Conservation (phyloP, 2,113 vertebrate species). For the Microcebus ravelobensis region DNA sequence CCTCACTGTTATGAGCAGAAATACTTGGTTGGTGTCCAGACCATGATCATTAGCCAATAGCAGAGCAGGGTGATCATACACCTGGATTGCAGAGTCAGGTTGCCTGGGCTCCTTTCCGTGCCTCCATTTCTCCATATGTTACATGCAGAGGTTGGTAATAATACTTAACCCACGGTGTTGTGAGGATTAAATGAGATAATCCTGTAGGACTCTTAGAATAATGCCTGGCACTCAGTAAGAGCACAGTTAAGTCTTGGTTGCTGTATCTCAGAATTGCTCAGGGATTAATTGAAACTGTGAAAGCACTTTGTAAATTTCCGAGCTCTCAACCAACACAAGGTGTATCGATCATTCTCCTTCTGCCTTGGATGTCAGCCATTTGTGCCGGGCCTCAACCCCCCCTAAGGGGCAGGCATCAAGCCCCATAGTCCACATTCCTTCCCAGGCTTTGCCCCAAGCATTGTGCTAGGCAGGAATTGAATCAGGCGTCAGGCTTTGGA, state of each 20-base stretch:
- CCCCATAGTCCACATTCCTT: not conserved
- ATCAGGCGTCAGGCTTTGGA: not conserved
- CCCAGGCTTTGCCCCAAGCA: not conserved
- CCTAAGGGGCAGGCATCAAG: not conserved
- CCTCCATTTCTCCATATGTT: not conserved
- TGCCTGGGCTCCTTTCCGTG: not conserved
- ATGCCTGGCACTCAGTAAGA: not conserved
- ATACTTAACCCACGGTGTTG: not conserved
- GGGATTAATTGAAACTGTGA: not conserved
- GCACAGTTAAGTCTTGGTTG: not conserved
- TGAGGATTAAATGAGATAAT: not conserved
- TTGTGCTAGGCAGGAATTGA: not conserved
- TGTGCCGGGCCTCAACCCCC: not conserved
- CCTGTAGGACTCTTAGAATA: not conserved
- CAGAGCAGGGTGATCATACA: not conserved
- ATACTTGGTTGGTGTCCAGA: not conserved
- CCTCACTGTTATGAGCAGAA: not conserved
- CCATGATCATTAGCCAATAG: not conserved
- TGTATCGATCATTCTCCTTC: not conserved
- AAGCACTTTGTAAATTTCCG: not conserved
- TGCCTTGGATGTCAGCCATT: not conserved
- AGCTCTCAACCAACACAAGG: not conserved
- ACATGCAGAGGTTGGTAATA: not conserved
- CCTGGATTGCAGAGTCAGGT: not conserved
- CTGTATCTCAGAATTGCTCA: not conserved